Base-by-base conservation (phyloP, 2,888 invertebrate species). In the Lasius fuliginosus region DNA sequence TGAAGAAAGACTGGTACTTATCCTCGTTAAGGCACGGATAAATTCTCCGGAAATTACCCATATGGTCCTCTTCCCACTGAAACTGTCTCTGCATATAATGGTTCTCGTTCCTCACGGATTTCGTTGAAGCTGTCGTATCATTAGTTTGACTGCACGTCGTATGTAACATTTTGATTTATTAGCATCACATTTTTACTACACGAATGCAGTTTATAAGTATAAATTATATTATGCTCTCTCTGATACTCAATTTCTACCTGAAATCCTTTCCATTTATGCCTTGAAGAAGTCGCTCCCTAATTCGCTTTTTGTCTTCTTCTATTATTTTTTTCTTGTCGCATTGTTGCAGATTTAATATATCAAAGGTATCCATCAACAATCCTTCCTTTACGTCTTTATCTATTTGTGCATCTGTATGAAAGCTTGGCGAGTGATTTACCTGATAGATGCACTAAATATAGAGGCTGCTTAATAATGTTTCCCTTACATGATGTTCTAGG, bases 351-450 rank as follows among this genome's bases (percentile, higher is more conserved):
- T 98, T 97, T 81, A 98, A 96, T 96, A 98, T 97, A 0, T 96
- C 96, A 90, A 98, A 97, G 40, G 98, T 98, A 92, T 98, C 98
- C 2, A 96, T 96, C 67, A 98, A 95, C 18, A 99, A 95, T 0
- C 96, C 96, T 92, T 98, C 98, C 94, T 99, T 99, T 56, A 99
- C 97, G 92, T 98, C 98, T 86, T 96, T 96, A 95, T 99, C 99
- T 68, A 99, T 95, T 86, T 97, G 96, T 1, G 98, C 97, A 94
- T 98, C 98, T 15, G 98, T 98, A 94, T 98, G 98, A 94, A 98
- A 98, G 95, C 98, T 99, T 0, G 99, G 99, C 12, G 98, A 98
- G 94, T 98, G 98, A 95, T 99, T 99, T 8, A 98, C 98, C 97
- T 97, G 49, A 77, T 27, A 53, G 8, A 69, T 77, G 23, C 42